Percentiles rank a stretch among this genome's conserved stretches.
Evolutionary conservation across 1,140 invertebrate genomes (phyloP).

Genomic region (Drosophila hydei): DNA sequence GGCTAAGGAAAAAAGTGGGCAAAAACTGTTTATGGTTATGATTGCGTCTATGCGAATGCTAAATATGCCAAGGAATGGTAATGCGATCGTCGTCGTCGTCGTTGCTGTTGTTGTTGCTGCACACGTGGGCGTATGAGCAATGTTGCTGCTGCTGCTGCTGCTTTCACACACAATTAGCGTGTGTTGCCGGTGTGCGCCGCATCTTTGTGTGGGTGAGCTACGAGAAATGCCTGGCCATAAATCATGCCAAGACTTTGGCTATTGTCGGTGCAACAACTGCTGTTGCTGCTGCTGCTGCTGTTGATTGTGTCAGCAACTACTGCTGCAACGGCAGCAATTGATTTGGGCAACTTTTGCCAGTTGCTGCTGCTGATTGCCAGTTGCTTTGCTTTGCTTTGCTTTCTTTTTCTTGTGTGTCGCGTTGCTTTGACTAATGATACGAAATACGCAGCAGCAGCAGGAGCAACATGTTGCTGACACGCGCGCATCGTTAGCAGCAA

Average conservation of each 20-base stretch:
- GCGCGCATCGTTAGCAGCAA: conserved; percentile 74
- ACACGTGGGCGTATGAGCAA: conserved; percentile 75
- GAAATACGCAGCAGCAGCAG: conserved; percentile 45
- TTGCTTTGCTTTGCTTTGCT: conserved; percentile 54
- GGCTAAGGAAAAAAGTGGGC: conserved; percentile 43
- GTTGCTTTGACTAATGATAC: conserved; percentile 79
- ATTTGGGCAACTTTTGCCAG: conserved; percentile 60
- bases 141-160: conserved; percentile 52
- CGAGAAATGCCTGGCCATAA: conserved; percentile 73
- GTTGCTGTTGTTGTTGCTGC: conserved; percentile 29
- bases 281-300: conserved; percentile 8
- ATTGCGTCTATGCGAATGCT: conserved; percentile 78
- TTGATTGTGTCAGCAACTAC: conserved; percentile 36
- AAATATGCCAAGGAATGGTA: conserved; percentile 78
- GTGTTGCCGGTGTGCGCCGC: conserved; percentile 46
- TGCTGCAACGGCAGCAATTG: conserved; percentile 53
- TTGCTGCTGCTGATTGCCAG: conserved; percentile 77
- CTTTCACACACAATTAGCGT: conserved; percentile 81
- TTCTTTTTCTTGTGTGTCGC: conserved; percentile 29
- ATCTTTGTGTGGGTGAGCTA: conserved; percentile 68
- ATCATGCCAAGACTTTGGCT: conserved; percentile 71
- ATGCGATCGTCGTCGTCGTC: conserved; percentile 52
- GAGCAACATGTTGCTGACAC: conserved; percentile 71
- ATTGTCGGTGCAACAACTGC: conserved; percentile 57
- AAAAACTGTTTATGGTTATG: conserved; percentile 78